Base-by-base conservation (phyloP, 2,797 vertebrate genomes). In the Intellagama lesueurii region DNA sequence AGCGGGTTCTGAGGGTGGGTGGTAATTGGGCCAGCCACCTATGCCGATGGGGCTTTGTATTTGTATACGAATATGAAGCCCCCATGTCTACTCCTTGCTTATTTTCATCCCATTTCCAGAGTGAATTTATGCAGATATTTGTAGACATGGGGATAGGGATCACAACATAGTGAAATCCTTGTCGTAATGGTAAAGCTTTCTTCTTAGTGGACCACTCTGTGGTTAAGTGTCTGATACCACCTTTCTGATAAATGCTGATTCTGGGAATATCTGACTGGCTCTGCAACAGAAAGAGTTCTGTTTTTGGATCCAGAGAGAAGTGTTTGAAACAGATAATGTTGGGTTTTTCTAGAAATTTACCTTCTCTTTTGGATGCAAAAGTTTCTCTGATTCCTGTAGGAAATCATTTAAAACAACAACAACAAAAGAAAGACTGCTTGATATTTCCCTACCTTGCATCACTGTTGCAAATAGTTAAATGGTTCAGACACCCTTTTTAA, bases 351-450 rank as follows among this genome's bases (percentile, higher is more conserved):
- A 72, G 4, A 85, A 70, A 56, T 17, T 70, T 19, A 49, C 30
- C 32, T 56, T 88, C 47, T 35, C 12, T 19, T 56, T 0, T 87
- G 60, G 89, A 79, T 68, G 79, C 17, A 8, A 56, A 17, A 35
- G 28, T 94, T 92, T 89, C 91, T 80, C 76, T 86, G 92, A 89
- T 85, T 89, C 87, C 81, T 83, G 73, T 16, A 56, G 60, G 90
- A 93, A 94, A 91, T 47, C 49, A 49, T 93, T 93, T 93, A 94
- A 89, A 91, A 89, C 83, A 93, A 81, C 28, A 69, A 19, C 56
- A 75, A 14, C 9, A 56, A 56, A 7, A 66, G 56, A 56, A 28
- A 19, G 0, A 5, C 14, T 40, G 68, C n/a, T 86, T 76, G 81
- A 56, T 92, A 94, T 90, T 92, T 77, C 92, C 90, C 56, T 91